Conservation (phyloP, 2,113 vertebrate species). For the Bubalus kerabau region DNA sequence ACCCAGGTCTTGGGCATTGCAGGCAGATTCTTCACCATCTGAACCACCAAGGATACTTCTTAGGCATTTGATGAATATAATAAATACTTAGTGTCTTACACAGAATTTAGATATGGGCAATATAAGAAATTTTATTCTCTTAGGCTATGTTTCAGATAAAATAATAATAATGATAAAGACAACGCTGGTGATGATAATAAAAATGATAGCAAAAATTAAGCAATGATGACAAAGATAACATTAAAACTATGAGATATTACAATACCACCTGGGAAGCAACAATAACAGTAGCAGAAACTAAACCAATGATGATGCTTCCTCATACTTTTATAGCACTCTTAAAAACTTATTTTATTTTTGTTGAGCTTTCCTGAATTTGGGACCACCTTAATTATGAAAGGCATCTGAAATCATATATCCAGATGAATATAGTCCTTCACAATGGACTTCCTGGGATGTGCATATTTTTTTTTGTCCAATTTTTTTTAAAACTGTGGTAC, state of each 20-base stretch:
- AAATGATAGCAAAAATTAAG: not conserved
- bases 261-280: not conserved
- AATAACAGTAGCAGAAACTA: not conserved
- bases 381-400: not conserved
- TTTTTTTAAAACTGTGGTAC: not conserved
- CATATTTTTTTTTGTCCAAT: not conserved
- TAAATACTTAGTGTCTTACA: not conserved
- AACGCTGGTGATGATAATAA: not conserved
- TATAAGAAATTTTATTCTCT: not conserved
- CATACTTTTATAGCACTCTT: not conserved
- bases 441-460: not conserved
- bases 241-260: not conserved
- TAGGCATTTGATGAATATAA: not conserved
- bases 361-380: not conserved
- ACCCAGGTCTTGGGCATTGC: not conserved
- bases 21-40: not conserved
- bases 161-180: not conserved
- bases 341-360: not conserved
- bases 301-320: not conserved
- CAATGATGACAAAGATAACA: not conserved
- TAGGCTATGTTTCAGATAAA: not conserved
- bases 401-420: not conserved
- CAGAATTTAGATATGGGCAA: not conserved
- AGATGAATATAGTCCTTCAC: not conserved
- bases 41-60: not conserved